phyloP scores from a whole-genome alignment of 2,797 vertebrate genomes.

The Spinus olivaceus region DNA sequence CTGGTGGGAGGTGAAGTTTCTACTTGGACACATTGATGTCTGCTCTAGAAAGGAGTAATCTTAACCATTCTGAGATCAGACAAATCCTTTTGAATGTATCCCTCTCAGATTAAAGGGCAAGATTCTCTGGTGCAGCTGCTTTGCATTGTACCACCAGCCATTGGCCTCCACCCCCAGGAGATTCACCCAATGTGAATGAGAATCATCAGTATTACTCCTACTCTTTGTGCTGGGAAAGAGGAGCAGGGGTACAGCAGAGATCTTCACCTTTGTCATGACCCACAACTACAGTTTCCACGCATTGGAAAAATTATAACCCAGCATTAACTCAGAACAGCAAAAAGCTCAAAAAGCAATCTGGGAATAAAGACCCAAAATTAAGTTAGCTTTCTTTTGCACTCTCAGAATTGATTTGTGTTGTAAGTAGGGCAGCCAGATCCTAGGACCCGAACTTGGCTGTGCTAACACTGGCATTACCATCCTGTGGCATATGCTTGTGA shows the following conservation, averaged over 20 bases:
- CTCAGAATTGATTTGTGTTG: not conserved
- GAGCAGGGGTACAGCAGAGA: not conserved
- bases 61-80: conserved; percentile 22
- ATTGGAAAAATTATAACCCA: not conserved
- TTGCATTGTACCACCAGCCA: not conserved
- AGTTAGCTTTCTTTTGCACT: not conserved
- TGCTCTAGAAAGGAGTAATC: conserved; percentile 32
- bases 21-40: conserved; percentile 15
- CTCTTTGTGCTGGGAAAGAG: not conserved
- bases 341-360: not conserved
- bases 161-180: conserved; percentile 38
- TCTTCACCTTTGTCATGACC: not conserved
- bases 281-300: not conserved
- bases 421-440: not conserved
- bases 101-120: conserved; percentile 45
- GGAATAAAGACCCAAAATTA: not conserved
- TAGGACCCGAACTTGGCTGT: not conserved
- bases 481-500: not conserved
- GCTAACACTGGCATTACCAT: not conserved
- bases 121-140: conserved; percentile 29
- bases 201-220: conserved; percentile 25
- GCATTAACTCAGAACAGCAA: not conserved
- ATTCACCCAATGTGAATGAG: not conserved
- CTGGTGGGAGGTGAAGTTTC: conserved; percentile 17
- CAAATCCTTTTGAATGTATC: conserved; percentile 26